Evolutionary conservation across 1,140 invertebrate species (phyloP), one percentile per base, ranked within the genome.

Genomic region (Chironomus tepperi): DNA sequence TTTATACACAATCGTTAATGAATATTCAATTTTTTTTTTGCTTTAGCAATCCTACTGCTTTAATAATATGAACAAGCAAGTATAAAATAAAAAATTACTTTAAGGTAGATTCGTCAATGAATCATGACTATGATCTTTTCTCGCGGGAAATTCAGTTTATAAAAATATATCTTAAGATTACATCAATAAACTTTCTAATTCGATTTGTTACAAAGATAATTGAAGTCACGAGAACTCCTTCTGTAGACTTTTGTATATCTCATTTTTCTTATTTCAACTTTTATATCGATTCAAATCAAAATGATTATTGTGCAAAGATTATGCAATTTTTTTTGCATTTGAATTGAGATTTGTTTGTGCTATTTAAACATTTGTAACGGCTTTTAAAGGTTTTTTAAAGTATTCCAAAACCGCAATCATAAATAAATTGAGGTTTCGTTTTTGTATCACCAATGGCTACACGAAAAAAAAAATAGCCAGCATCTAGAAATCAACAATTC

Each of bases 161-260:
- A n/a, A n/a, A 57, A 57, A 57, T 57, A n/a, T 57, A 57, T 57
- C 47, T 57, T 47, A 34, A 34, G 47, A 57, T 57, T 57, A 57
- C 47, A 57, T 57, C 47, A 57, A 57, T n/a, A 57, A 57, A 57
- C 47, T 57, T 57, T 57, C 47, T 57, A 57, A 57, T 57, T 57
- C 47, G 47, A 57, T 57, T 57, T 57, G n/a, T 57, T 57, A 12
- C 47, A 57, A 12, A 57, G 47, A 57, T 57, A 57, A 57, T 57
- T 57, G 47, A 57, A 57, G n/a, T 57, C 47, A 57, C 47, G 47
- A 57, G 47, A n/a, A n/a, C 47, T 57, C n/a, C 47, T 57, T 34
- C 12, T 57, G 47, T 57, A 57, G n/a, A 57, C 24, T 34, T 34
- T 57, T 57, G 47, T n/a, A 57, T 57, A 57, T 57, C 5, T 12